These are phyloP conservation scores for Plodia interpunctella DNA, from an alignment of 1,140 invertebrate species.

Conservation along the genomic window DNA sequence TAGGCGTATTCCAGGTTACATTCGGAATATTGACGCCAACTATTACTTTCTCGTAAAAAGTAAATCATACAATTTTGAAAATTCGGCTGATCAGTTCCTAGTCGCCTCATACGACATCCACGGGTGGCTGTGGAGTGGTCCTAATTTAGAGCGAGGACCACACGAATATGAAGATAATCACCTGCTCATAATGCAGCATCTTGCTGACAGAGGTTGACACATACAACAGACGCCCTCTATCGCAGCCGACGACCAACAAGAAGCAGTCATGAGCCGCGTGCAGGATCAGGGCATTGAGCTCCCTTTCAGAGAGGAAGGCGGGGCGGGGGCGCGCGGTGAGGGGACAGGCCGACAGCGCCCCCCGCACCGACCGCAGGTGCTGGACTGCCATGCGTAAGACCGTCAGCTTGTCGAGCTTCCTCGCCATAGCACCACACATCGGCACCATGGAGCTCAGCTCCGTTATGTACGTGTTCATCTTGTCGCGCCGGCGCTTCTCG, in stretches of 20 bases:
- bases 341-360: slow-evolving; percentile 49
- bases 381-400: slow-evolving; percentile 96
- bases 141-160: too few relatives aligned
- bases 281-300: slow-evolving; percentile 88
- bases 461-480: slow-evolving; percentile 97
- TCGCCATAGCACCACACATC: slow-evolving; percentile 94
- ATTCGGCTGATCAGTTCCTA: too few relatives aligned
- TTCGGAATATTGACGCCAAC: too few relatives aligned
- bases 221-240: slow-evolving; percentile 92
- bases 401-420: slow-evolving; percentile 95
- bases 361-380: slow-evolving; percentile 81
- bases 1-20: too few relatives aligned
- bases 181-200: slow-evolving; percentile 91
- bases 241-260: slow-evolving; percentile 95
- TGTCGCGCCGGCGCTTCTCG: slow-evolving; percentile 94
- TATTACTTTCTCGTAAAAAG: too few relatives aligned
- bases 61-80: too few relatives aligned
- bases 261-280: slow-evolving; percentile 94
- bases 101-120: too few relatives aligned
- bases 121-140: too few relatives aligned
- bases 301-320: slow-evolving; percentile 91
- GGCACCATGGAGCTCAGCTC: slow-evolving; percentile 94
- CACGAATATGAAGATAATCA: too few relatives aligned
- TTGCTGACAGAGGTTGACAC: slow-evolving; percentile 93
- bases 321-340: slow-evolving; percentile 81